These are phyloP conservation scores for Aromia moschata DNA, from an alignment of 2,888 invertebrate genomes.

Conservation along the genomic window DNA sequence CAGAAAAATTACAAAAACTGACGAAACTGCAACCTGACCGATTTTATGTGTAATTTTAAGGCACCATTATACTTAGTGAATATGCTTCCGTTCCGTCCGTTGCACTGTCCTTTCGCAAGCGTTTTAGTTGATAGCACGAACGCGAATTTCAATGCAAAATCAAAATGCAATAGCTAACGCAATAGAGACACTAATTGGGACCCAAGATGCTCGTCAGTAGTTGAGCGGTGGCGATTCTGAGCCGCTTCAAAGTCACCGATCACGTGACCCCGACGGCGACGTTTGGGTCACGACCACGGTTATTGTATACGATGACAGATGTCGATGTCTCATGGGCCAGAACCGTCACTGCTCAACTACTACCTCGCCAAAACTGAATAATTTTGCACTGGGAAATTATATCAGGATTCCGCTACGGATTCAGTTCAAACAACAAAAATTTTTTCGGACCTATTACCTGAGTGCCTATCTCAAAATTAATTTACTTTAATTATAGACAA, in stretches of 20 bases:
- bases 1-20: too few species aligned
- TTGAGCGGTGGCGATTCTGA: too few species aligned
- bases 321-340: too few species aligned
- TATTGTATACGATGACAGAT: too few species aligned
- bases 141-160: slow-evolving; percentile 19
- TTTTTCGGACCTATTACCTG: slow-evolving; percentile 46
- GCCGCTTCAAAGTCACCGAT: too few species aligned
- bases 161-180: slow-evolving; percentile 15
- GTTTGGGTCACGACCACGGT: too few species aligned
- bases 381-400: slow-evolving; percentile 13
- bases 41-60: too few species aligned
- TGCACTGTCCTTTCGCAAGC: slow-evolving; percentile 28
- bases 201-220: slow-evolving; percentile 24
- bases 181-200: slow-evolving; percentile 11
- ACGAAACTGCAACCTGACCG: too few species aligned
- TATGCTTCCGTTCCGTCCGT: slow-evolving; percentile 38
- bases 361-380: neutral
- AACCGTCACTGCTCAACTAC: too few species aligned
- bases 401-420: slow-evolving; percentile 10
- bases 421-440: slow-evolving; percentile 19
- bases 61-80: neutral
- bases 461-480: slow-evolving; percentile 48
- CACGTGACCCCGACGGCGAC: too few species aligned
- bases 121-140: slow-evolving; percentile 20
- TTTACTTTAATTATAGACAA: slow-evolving; percentile 49